phyloP scores from a whole-genome alignment of 1,140 invertebrate species.

The Pseudomyrmex gracilis region DNA sequence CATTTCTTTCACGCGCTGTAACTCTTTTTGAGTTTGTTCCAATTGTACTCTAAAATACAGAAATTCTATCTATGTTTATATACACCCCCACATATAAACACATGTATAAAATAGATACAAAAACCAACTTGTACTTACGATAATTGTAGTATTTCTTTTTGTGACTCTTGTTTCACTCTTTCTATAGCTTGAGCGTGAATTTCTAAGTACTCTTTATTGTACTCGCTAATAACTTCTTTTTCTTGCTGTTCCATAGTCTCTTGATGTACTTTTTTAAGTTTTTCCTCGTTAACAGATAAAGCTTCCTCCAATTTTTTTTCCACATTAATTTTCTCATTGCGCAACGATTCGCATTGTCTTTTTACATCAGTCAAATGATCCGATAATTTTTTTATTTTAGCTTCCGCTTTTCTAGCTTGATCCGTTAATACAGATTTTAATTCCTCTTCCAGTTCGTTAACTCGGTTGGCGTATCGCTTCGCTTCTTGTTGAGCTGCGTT shows the following conservation, averaged over 20 bases:
- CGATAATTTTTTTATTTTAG: conserved; percentile 80
- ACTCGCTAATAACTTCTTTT: conserved; percentile 73
- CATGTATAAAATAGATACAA: background rate
- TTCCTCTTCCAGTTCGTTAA: conserved; percentile 80
- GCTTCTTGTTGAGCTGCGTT: conserved; percentile 78
- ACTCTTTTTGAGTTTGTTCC: conserved; percentile 82
- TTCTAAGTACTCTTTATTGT: conserved; percentile 82
- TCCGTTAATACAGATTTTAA: conserved; percentile 80
- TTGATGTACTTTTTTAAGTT: conserved; percentile 76
- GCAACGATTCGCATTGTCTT: conserved; percentile 76
- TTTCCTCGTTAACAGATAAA: conserved; percentile 77
- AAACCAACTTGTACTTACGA: conserved; percentile 72
- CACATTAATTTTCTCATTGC: conserved; percentile 76
- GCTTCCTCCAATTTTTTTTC: conserved; percentile 79
- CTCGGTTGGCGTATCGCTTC: conserved; percentile 74
- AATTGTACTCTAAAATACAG: conserved; percentile 80
- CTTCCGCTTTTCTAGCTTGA: conserved; percentile 79
- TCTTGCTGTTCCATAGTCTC: conserved; percentile 76
- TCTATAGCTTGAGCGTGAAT: conserved; percentile 82
- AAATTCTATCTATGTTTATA: conserved; percentile 17
- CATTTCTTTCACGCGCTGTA: conserved; percentile 82
- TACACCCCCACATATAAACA: background rate
- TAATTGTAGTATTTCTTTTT: conserved; percentile 80
- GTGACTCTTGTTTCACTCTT: conserved; percentile 79
- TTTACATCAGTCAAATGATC: conserved; percentile 79